phyloP scores from a whole-genome alignment of 2,113 vertebrate species.

The Malurus cyaneus region DNA sequence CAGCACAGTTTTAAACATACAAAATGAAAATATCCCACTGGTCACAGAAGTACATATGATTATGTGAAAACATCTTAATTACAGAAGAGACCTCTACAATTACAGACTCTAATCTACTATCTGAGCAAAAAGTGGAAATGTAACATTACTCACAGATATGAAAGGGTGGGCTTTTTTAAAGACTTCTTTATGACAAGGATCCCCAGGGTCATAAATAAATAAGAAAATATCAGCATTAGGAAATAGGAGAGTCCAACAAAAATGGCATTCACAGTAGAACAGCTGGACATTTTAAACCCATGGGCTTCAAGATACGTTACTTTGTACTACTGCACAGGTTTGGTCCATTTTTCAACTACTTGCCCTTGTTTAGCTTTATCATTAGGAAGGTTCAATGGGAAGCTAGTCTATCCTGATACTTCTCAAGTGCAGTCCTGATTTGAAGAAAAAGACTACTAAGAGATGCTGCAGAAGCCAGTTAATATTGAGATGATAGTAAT shows the following conservation, averaged over 20 bases:
- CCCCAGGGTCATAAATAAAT: background rate
- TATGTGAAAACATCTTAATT: background rate
- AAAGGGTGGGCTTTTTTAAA: fast-evolving
- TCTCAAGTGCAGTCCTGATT: background rate
- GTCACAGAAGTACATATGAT: background rate
- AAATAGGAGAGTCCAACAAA: background rate
- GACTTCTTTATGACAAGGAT: background rate
- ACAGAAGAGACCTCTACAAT: background rate
- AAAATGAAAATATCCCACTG: background rate
- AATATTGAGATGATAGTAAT: background rate
- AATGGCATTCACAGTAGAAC: background rate
- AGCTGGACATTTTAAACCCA: background rate
- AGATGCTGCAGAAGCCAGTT: background rate
- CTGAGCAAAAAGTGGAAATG: background rate
- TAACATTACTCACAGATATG: background rate
- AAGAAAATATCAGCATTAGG: background rate
- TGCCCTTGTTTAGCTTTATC: background rate
- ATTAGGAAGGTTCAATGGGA: background rate
- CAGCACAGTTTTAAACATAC: background rate
- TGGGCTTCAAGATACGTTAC: background rate
- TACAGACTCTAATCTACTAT: background rate
- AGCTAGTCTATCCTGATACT: background rate
- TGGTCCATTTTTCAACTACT: background rate
- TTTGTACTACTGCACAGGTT: background rate
- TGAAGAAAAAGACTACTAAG: background rate